phyloP scores from a whole-genome alignment of 2,797 vertebrate species.

The Xerus rutilus region DNA sequence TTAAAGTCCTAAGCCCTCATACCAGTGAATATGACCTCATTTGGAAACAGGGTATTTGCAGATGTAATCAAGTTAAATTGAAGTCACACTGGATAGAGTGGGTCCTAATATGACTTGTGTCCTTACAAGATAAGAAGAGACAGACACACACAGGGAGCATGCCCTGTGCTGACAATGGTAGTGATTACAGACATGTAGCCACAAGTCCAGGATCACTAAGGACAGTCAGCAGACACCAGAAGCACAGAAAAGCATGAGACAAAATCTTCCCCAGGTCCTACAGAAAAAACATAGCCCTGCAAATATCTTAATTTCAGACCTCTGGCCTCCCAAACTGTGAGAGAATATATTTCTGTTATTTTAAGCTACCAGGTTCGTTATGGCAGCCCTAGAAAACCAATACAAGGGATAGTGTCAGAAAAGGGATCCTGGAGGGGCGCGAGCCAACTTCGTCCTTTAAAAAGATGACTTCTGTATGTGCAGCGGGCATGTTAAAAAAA shows the following conservation, averaged over 20 bases:
- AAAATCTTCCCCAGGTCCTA: background rate
- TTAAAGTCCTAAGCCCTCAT: background rate
- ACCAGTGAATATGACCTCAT: background rate
- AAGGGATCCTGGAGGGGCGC: background rate
- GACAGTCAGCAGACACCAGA: background rate
- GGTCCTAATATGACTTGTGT: too few species aligned
- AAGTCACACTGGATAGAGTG: background rate
- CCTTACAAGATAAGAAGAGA: background rate
- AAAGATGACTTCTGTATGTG: background rate
- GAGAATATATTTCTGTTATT: background rate
- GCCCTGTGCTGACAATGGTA: too few species aligned
- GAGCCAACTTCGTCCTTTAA: background rate
- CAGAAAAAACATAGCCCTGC: background rate
- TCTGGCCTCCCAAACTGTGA: background rate
- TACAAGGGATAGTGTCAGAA: accelerated
- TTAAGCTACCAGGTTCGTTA: background rate
- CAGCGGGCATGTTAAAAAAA: background rate
- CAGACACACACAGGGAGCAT: background rate
- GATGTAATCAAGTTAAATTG: background rate
- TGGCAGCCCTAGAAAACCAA: background rate
- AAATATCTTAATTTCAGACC: background rate
- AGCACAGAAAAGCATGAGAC: background rate
- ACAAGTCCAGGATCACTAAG: background rate
- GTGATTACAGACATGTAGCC: background rate
- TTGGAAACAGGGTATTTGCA: background rate